Evolutionary conservation across 1,140 invertebrate genomes (phyloP).

Genomic region (Temnothorax nylanderi): DNA sequence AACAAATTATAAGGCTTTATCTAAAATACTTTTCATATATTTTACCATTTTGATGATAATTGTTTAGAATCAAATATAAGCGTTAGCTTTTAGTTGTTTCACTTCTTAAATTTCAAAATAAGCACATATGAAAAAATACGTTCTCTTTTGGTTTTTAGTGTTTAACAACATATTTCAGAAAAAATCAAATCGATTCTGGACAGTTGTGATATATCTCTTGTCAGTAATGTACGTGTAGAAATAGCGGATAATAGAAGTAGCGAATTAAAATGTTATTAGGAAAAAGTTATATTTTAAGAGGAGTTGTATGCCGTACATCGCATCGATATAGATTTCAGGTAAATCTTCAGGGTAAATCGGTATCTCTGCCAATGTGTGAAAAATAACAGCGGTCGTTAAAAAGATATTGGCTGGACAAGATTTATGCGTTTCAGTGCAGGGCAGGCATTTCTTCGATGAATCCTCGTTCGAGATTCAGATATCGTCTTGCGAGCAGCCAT

Average conservation of each 20-base stretch:
- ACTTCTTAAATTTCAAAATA: no score
- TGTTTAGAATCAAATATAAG: no score
- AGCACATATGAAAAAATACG: no score
- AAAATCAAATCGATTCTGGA: no score
- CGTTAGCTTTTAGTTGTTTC: no score
- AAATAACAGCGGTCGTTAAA: neutral
- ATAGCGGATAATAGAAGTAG: neutral
- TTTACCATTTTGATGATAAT: no score
- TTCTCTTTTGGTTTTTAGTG: no score
- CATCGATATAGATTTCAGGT: neutral
- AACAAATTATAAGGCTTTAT: no score
- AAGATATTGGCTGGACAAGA: neutral
- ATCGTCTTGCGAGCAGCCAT: slow-evolving; percentile 43
- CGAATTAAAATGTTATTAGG: neutral
- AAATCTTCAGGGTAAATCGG: neutral
- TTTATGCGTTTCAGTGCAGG: neutral
- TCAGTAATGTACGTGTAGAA: neutral
- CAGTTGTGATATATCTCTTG: neutral
- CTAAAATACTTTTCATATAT: no score
- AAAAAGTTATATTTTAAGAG: neutral
- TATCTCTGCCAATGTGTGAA: neutral
- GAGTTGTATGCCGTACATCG: neutral
- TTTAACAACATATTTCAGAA: no score
- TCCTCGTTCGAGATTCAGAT: slow-evolving; percentile 33
- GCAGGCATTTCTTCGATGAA: neutral